Evolutionary conservation across 1,140 invertebrate genomes (phyloP).

Genomic region (Galleria mellonella): DNA sequence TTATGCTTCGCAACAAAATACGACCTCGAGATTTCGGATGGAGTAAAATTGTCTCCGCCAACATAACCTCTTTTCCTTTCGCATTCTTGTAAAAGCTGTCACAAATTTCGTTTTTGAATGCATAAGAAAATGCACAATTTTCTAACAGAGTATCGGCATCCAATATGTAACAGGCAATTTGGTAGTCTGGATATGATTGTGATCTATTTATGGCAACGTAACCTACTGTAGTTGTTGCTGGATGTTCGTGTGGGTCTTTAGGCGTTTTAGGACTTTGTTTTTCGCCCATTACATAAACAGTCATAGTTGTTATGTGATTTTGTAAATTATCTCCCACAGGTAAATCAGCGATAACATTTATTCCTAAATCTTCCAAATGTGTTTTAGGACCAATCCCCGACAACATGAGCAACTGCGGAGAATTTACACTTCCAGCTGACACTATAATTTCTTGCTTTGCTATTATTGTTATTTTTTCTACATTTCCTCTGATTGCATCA

Average conservation of each 20-base stretch:
- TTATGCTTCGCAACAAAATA: slow-evolving; percentile 16
- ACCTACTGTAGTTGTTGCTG: slow-evolving; percentile 82
- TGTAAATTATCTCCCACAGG: slow-evolving; percentile 83
- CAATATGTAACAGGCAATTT: slow-evolving; percentile 9
- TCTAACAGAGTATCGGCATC: neutral
- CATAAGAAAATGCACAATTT: slow-evolving; percentile 10
- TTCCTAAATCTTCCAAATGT: slow-evolving; percentile 74
- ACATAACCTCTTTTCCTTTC: slow-evolving; percentile 13
- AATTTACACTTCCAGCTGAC: slow-evolving; percentile 76
- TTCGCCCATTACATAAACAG: slow-evolving; percentile 69
- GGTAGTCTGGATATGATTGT: slow-evolving; percentile 19
- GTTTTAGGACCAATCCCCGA: slow-evolving; percentile 80
- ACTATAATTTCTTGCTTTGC: slow-evolving; percentile 77
- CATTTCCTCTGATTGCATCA: slow-evolving; percentile 43
- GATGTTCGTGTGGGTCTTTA: slow-evolving; percentile 78
- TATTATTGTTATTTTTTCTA: slow-evolving; percentile 72
- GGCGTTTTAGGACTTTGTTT: slow-evolving; percentile 35
- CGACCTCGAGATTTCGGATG: slow-evolving; percentile 25
- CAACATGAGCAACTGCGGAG: slow-evolving; percentile 79
- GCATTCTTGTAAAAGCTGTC: slow-evolving; percentile 13
- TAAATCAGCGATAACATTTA: slow-evolving; percentile 77
- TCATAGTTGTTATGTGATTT: slow-evolving; percentile 81
- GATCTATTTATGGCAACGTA: slow-evolving; percentile 77
- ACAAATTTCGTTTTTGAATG: slow-evolving; percentile 14
- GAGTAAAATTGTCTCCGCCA: slow-evolving; percentile 6